These are phyloP conservation scores for Heterodera schachtii DNA, from an alignment of 1,140 invertebrate genomes.

Conservation along the genomic window DNA sequence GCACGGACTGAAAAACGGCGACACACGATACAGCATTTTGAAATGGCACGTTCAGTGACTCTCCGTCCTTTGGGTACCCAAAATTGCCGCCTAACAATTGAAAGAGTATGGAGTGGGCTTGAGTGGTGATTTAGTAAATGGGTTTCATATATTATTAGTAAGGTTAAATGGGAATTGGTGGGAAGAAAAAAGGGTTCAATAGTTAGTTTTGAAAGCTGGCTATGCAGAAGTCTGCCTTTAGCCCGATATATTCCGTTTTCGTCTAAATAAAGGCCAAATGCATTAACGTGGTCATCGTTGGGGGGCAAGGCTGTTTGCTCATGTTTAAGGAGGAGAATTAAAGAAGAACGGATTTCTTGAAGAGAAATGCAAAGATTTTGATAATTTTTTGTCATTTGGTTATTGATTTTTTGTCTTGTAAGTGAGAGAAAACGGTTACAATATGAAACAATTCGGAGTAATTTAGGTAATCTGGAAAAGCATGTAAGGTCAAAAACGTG, in stretches of 20 bases:
- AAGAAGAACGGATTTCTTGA: not conserved
- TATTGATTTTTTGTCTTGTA: not conserved
- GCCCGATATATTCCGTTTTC: not conserved
- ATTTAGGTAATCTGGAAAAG: not conserved
- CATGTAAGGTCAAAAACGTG: not conserved
- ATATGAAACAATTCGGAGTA: not conserved
- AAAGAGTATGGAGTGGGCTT: not conserved
- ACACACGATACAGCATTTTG: not conserved
- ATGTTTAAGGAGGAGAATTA: not conserved
- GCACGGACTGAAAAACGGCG: not conserved
- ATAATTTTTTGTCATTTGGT: not conserved
- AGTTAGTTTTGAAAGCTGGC: not conserved
- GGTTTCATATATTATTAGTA: not conserved
- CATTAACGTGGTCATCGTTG: too few relatives aligned
- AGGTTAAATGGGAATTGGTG: not conserved
- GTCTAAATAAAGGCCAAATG: not conserved
- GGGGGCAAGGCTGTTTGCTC: not conserved
- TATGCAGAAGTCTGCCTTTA: not conserved
- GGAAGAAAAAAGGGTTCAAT: not conserved
- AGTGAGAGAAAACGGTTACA: not conserved
- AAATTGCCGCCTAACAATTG: not conserved
- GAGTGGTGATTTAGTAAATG: not conserved
- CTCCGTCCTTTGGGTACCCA: not conserved
- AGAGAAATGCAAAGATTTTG: too few relatives aligned
- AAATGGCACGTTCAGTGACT: not conserved